Conservation (phyloP, 2,888 invertebrate species). For the Dichetophora obliterata region DNA sequence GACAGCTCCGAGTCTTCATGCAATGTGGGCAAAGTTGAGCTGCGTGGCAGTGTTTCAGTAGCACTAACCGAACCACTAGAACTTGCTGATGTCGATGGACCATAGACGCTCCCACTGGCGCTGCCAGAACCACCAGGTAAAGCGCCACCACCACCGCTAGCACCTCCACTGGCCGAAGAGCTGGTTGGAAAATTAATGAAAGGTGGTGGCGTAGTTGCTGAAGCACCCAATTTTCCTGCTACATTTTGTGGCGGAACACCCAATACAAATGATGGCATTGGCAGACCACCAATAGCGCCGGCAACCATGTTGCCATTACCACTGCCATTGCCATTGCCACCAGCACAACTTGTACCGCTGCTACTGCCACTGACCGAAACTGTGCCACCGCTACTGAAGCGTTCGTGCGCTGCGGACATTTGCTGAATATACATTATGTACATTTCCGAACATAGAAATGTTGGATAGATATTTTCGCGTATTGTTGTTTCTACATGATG, state of each 20-base stretch:
- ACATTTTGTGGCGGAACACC: constrained; percentile 47
- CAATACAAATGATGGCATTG: constrained; percentile 46
- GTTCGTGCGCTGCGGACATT: constrained; percentile 71
- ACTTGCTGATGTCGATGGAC: constrained; percentile 69
- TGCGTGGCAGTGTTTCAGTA: constrained; percentile 71
- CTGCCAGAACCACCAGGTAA: constrained; percentile 63
- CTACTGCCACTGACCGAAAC: constrained; percentile 52
- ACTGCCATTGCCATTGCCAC: constrained; percentile 58
- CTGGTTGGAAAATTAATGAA: constrained; percentile 58
- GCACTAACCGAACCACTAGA: constrained; percentile 69
- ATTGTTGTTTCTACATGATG: constrained; percentile 84
- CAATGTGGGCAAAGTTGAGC: constrained; percentile 81
- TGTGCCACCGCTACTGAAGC: constrained; percentile 62
- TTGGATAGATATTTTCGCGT: constrained; percentile 89
- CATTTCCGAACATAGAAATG: constrained; percentile 92
- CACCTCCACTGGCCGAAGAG: constrained; percentile 37
- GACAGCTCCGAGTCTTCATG: constrained; percentile 87
- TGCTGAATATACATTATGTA: constrained; percentile 88
- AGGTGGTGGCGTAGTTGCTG: constrained; percentile 57
- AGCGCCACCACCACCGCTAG: constrained; percentile 43
- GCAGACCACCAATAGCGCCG: constrained; percentile 49
- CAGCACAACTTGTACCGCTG: constrained; percentile 54
- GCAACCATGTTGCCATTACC: constrained; percentile 54
- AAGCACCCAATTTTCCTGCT: constrained; percentile 43
- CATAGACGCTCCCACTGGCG: constrained; percentile 68